Base-by-base conservation (phyloP, 92 coral and sea anemone genomes). In the Porites lobata region DNA sequence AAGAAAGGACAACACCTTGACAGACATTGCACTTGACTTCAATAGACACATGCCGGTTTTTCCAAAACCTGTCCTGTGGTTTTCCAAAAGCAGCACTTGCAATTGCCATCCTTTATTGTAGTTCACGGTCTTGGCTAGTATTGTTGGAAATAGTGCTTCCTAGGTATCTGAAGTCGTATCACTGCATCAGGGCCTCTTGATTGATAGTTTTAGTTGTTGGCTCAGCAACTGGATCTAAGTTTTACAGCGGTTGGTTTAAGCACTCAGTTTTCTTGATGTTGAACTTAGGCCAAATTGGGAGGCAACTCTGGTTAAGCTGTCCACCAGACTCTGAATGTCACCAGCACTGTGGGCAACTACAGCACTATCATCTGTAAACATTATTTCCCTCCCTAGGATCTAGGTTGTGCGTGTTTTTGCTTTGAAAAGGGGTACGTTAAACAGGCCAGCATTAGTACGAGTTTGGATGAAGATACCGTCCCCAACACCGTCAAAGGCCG, bases 231-330 rank as follows among this genome's bases (percentile, higher is more conserved):
- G 67, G 67, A 58, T 81, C 76, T 17, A 81, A 20, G 32, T 77
- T 26, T 77, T 77, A 69, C 6, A 38, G 50, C 43, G 86, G 86
- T 65, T 87, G 91, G 54, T 70, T 56, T 15, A 83, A 26, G 32
- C 72, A 72, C 65, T 89, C 89, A 24, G 88, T 89, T 74, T 77
- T 89, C 88, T 89, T 89, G 76, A 83, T 52, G 92, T 78, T 89
- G 89, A 89, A 65, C 20, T 76, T 77, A 63, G 84, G 69, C 88
- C 54, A 76, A 82, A 89, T 72, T 65, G 76, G 50, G 21, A 50
- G 11, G 84, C 68, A 19, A 85, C 85, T 61, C 74, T 52, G 47
- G 90, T 57, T 43, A 87, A 79, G 50, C 53, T 77, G n/a, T 77
- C 65, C 24, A 77, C 81, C 53, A 53, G 22, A 56, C 65, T 50